Evolutionary conservation across 2,113 vertebrate species (phyloP), one percentile per base, ranked within the genome.

Genomic region (Notothenia coriiceps): DNA sequence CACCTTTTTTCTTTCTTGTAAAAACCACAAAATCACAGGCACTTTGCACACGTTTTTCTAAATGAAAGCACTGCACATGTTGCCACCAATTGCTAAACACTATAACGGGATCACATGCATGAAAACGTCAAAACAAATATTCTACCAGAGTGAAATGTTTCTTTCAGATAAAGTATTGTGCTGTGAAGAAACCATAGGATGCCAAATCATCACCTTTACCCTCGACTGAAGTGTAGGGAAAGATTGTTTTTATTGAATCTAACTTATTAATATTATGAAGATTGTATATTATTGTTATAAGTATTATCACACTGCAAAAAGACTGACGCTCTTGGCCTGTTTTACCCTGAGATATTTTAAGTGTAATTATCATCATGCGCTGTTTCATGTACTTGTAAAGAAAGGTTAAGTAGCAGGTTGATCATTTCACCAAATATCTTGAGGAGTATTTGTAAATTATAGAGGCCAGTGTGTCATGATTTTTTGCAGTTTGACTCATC

Each of bases 211-310:
- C 79, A 86, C 76, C 78, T 83, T 80, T 71, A 62, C 71, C 83
- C 74, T 84, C 79, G 18, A 68, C 35, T 40, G 35, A 40, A 40
- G 35, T 40, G 35, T 40, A 60, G 71, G 81, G 25, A 63, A 80
- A 70, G 74, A 83, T 86, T 88, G 85, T 89, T 89, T 88, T 71
- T 86, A 85, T 44, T 61, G 54, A 85, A 57, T 17, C 33, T 69
- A 77, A 85, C 46, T 75, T 73, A 85, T 83, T 40, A 6, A 40
- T 66, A 66, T 67, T 44, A 43, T 82, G 11, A 87, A 82, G 91
- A 92, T 92, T 91, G 91, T 92, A 86, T 76, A 80, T 88, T 82
- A 76, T 70, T 67, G 66, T 72, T 82, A 54, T 2, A 60, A 71
- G 78, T 83, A 79, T 78, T 86, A 69, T 20, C 50, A 51, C 81